Conservation (phyloP, 35 echinoderm and acorn worm species). For the Heliocidaris erythrogramma region DNA sequence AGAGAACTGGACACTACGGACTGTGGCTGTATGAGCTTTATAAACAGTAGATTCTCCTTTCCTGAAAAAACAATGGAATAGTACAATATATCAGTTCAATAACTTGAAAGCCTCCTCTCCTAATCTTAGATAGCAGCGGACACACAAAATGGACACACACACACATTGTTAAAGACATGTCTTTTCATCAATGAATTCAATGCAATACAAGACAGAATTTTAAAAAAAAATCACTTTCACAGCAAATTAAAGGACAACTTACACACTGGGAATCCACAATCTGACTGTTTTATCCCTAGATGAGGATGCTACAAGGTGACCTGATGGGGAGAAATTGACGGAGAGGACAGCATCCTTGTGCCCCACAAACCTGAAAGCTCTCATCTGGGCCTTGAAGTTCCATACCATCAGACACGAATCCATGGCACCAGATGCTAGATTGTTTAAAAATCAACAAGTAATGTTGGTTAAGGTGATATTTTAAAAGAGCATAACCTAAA, state of each 20-base stretch:
- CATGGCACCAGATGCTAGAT: constrained; percentile 89
- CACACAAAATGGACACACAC: too few species aligned
- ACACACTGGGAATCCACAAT: constrained; percentile 99
- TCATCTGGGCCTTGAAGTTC: constrained; percentile 99
- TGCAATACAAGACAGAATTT: background rate
- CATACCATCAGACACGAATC: constrained; percentile 98
- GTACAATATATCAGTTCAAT: background rate
- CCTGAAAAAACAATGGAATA: constrained; percentile 38
- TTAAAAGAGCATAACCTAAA: background rate
- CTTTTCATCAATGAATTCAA: too few species aligned
- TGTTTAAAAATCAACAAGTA: background rate
- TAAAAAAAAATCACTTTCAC: background rate
- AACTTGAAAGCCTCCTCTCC: too few species aligned
- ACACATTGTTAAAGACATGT: too few species aligned
- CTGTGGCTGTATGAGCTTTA: constrained; percentile 98
- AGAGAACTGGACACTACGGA: constrained; percentile 93
- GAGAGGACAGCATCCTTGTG: constrained; percentile 99
- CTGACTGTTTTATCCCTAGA: constrained; percentile 95
- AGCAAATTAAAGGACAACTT: constrained; percentile 42
- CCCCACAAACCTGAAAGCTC: constrained; percentile 96
- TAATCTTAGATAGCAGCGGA: too few species aligned
- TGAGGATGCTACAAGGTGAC: constrained; percentile 93
- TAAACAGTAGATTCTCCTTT: constrained; percentile 99
- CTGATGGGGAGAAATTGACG: constrained; percentile 94
- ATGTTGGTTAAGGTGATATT: background rate